Percentiles rank a stretch among this genome's conserved stretches.
phyloP scores from a whole-genome alignment of 2,113 vertebrate species.

The Delphinapterus leucas region DNA sequence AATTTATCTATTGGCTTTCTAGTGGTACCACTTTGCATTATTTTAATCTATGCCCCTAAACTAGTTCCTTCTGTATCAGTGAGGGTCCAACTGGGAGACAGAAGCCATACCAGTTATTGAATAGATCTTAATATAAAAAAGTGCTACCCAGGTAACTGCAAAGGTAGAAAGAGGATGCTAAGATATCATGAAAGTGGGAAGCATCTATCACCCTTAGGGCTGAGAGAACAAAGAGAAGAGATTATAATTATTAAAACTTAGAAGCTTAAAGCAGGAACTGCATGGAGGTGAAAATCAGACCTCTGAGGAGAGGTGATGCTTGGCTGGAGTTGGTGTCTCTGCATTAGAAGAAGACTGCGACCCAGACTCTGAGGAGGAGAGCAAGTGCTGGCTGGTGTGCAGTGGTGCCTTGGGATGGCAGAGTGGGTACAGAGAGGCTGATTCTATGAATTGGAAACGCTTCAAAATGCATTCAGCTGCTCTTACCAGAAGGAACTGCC shows the following conservation, averaged over 20 bases:
- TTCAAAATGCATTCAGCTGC: background rate
- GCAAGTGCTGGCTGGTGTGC: fast-evolving
- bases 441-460: background rate
- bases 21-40: background rate
- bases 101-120: background rate
- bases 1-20: background rate
- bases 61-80: background rate
- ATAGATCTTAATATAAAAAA: background rate
- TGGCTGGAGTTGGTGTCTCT: background rate
- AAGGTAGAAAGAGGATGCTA: background rate
- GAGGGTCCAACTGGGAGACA: background rate
- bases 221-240: background rate
- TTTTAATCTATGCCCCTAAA: conserved; percentile 3
- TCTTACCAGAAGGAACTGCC: background rate
- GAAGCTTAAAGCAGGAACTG: background rate
- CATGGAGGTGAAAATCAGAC: background rate
- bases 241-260: background rate
- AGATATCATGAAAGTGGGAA: background rate
- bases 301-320: background rate
- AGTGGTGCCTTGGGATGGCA: background rate
- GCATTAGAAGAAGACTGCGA: background rate
- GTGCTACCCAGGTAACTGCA: background rate
- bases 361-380: background rate
- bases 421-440: background rate
- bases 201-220: background rate